Percentiles rank a stretch among this genome's conserved stretches.
Conservation (phyloP, 2,888 invertebrate genomes). For the Agrilus biguttatus region DNA sequence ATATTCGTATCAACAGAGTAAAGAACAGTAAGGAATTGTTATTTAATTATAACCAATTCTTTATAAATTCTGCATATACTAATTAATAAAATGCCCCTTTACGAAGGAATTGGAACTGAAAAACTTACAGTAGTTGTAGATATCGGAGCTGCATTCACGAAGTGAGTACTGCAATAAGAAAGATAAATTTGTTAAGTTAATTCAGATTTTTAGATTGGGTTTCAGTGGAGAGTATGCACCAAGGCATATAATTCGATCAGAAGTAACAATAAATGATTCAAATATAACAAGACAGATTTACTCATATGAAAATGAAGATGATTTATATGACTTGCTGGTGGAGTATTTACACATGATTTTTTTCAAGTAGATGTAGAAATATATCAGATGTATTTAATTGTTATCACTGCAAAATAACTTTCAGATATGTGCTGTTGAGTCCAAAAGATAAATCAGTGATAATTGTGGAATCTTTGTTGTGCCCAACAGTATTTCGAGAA, state of each 20-base stretch:
- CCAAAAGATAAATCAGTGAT: conserved; percentile 89
- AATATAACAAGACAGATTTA: conserved; percentile 46
- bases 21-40: no score
- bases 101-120: conserved; percentile 68
- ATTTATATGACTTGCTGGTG: conserved; percentile 73
- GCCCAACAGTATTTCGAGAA: conserved; percentile 68
- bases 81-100: conserved; percentile 50
- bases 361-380: conserved; percentile 50
- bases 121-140: conserved; percentile 84
- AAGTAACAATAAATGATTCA: conserved; percentile 52
- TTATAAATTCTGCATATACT: no score
- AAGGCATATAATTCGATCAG: conserved; percentile 71
- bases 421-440: conserved; percentile 74
- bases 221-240: conserved; percentile 84
- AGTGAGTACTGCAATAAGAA: conserved; percentile 38
- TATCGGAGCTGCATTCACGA: conserved; percentile 81
- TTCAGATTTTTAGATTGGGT: conserved; percentile 54
- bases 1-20: no score
- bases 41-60: no score
- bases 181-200: conserved; percentile 2
- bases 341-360: conserved; percentile 79
- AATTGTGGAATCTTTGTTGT: conserved; percentile 79
- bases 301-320: conserved; percentile 46
- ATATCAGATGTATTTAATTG: conserved; percentile 1
- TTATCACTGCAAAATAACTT: conserved; percentile 11